Conservation (phyloP, 2,113 vertebrate species). For the Apteryx owenii region DNA sequence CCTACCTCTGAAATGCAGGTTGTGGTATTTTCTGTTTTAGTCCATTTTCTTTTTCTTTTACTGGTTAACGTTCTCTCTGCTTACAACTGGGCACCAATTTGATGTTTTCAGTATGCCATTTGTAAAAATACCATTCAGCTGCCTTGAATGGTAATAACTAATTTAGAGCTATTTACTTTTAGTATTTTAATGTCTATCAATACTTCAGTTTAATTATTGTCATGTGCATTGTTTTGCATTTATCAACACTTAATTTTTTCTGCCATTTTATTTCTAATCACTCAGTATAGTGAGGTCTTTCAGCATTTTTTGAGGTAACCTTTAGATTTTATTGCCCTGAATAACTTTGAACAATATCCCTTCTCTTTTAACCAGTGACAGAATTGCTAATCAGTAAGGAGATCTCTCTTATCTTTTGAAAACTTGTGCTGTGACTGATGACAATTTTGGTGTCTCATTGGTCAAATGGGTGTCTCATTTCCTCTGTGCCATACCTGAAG, state of each 20-base stretch:
- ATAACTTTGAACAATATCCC: neutral
- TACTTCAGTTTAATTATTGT: neutral
- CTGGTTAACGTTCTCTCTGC: neutral
- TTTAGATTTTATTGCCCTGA: conserved; percentile 15
- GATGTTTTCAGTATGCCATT: neutral
- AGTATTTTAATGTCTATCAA: neutral
- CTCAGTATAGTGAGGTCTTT: neutral
- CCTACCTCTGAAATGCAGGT: neutral
- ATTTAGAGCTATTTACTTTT: neutral
- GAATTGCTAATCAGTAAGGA: neutral
- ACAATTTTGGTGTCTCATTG: neutral
- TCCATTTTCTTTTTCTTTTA: neutral
- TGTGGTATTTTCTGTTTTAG: neutral
- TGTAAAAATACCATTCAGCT: neutral
- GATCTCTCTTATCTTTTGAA: neutral
- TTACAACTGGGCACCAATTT: neutral
- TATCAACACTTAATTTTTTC: neutral
- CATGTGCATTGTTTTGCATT: neutral
- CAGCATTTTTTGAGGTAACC: neutral
- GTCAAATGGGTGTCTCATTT: neutral
- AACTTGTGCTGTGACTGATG: neutral
- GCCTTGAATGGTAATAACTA: neutral
- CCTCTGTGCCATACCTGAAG: neutral
- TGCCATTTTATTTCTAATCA: neutral
- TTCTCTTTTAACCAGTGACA: neutral